These are phyloP conservation scores for Eupithecia centaureata DNA, from an alignment of 2,888 invertebrate species.

Conservation along the genomic window DNA sequence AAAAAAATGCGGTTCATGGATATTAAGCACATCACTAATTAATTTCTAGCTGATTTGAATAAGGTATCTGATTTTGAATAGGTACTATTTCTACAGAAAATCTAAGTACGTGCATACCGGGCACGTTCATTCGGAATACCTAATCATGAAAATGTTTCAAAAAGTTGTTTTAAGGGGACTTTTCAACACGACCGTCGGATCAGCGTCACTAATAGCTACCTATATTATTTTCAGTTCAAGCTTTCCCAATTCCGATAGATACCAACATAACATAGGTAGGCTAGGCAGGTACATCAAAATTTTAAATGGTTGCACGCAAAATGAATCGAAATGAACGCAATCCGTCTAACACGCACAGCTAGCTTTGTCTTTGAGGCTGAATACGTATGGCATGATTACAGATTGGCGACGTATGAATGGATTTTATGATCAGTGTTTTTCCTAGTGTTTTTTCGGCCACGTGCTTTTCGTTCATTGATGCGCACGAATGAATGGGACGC, in stretches of 20 bases:
- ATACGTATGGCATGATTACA: background rate
- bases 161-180: background rate
- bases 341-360: background rate
- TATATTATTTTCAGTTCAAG: background rate
- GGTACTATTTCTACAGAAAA: background rate
- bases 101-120: background rate
- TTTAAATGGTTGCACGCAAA: background rate
- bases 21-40: background rate
- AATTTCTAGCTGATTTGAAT: no score
- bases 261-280: background rate
- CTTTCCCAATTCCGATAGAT: background rate
- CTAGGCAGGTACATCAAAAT: no score
- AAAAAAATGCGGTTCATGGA: background rate
- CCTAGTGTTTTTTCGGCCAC: slow-evolving; percentile 71
- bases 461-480: slow-evolving; percentile 77
- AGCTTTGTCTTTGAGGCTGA: background rate
- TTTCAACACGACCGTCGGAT: background rate
- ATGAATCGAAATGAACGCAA: background rate
- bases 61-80: no score
- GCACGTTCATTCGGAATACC: background rate
- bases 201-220: background rate
- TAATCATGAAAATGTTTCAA: background rate
- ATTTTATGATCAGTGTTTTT: slow-evolving; percentile 24
- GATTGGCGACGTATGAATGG: background rate
- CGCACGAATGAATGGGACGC: slow-evolving; percentile 72